These are phyloP conservation scores for Hyles lineata DNA, from an alignment of 2,888 invertebrate species.

Conservation along the genomic window DNA sequence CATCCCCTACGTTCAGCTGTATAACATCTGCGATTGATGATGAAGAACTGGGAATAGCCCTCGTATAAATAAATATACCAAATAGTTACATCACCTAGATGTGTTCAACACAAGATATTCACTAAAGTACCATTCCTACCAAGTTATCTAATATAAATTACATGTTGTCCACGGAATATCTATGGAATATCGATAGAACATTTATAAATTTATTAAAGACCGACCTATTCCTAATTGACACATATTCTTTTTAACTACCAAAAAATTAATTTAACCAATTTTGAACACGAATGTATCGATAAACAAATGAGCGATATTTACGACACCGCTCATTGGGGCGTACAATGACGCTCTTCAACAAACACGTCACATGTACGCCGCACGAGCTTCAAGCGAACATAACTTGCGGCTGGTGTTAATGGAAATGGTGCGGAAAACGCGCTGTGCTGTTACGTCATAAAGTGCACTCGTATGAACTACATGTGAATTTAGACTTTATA, in stretches of 20 bases:
- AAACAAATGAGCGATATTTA: constrained; percentile 39
- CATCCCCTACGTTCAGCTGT: too few relatives aligned
- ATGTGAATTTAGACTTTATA: neutral
- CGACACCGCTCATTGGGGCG: constrained; percentile 36
- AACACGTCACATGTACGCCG: constrained; percentile 1
- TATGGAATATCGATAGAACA: too few relatives aligned
- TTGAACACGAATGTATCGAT: constrained; percentile 9
- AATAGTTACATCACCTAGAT: too few relatives aligned
- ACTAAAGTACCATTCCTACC: too few relatives aligned
- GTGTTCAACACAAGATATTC: too few relatives aligned
- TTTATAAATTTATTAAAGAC: too few relatives aligned
- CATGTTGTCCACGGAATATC: too few relatives aligned
- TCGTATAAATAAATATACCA: too few relatives aligned
- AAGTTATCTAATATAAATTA: too few relatives aligned
- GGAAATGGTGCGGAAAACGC: constrained; percentile 24
- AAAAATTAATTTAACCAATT: neutral
- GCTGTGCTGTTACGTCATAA: constrained; percentile 21
- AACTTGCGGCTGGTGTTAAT: constrained; percentile 20
- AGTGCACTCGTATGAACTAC: constrained; percentile 15
- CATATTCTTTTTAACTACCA: neutral
- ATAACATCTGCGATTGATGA: too few relatives aligned
- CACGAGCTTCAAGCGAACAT: constrained; percentile 20
- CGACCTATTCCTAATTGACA: too few relatives aligned
- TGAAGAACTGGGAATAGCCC: too few relatives aligned
- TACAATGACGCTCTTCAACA: constrained; percentile 23